Conservation (phyloP, 2,888 invertebrate genomes). For the Emmelina monodactyla region DNA sequence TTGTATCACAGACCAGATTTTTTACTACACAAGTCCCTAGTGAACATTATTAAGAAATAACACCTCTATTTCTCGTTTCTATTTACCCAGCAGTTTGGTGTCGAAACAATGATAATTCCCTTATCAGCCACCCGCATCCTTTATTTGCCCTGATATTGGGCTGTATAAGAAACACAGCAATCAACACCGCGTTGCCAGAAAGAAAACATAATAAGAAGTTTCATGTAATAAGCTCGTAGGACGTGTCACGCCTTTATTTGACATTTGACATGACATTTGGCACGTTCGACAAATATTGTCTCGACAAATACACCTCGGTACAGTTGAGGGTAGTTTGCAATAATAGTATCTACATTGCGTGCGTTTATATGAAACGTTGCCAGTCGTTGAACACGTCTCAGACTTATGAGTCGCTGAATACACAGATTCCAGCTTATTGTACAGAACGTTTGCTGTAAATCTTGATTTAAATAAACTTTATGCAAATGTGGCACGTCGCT, state of each 20-base stretch:
- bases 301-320: conserved; percentile 37
- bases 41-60: too few relatives aligned
- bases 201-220: conserved; percentile 54
- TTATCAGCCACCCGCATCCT: background rate
- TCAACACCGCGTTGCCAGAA: conserved; percentile 55
- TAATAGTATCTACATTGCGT: conserved; percentile 37
- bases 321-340: conserved; percentile 53
- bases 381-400: conserved; percentile 31
- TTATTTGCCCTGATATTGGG: too few relatives aligned
- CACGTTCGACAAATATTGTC: conserved; percentile 65
- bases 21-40: too few relatives aligned
- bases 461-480: too few relatives aligned
- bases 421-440: background rate
- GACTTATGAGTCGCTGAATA: conserved; percentile 30
- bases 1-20: too few relatives aligned
- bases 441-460: too few relatives aligned
- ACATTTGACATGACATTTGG: conserved; percentile 49
- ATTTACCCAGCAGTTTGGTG: too few relatives aligned
- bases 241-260: conserved; percentile 59
- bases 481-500: too few relatives aligned
- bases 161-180: conserved; percentile 32
- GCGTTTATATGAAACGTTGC: conserved; percentile 43
- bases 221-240: conserved; percentile 44
- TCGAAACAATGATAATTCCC: too few relatives aligned
- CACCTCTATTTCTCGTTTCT: too few relatives aligned